Conservation (phyloP, 2,113 vertebrate genomes). For the Apodemus speciosus region DNA sequence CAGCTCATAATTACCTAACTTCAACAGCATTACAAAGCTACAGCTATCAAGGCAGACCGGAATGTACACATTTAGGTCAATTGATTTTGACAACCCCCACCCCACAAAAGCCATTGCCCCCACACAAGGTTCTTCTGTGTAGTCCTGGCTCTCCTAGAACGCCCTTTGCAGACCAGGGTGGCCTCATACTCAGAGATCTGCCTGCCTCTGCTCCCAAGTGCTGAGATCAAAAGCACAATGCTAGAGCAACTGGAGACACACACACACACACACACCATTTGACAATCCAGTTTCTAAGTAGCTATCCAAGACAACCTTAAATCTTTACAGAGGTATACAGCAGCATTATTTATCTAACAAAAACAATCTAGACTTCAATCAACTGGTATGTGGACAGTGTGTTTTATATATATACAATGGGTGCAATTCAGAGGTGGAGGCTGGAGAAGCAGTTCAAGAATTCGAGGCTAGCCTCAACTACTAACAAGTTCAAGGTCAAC, state of each 20-base stretch:
- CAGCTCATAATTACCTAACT: not conserved
- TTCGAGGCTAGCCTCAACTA: not conserved
- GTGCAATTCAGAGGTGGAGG: not conserved
- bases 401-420: not conserved
- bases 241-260: not conserved
- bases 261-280: not conserved
- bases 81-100: not conserved
- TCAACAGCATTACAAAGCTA: not conserved
- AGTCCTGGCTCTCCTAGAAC: not conserved
- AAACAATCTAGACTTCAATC: not conserved
- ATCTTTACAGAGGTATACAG: conserved; percentile 4
- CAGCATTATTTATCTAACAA: not conserved
- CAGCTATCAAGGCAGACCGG: not conserved
- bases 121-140: not conserved
- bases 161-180: not conserved
- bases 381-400: not conserved
- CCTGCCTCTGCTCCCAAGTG: not conserved
- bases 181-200: not conserved
- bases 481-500: not conserved
- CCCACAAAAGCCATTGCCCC: not conserved
- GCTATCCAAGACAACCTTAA: conserved; percentile 15
- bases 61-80: not conserved
- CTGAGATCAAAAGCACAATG: not conserved
- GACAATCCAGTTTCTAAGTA: not conserved
- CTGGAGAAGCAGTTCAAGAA: not conserved